phyloP scores from a whole-genome alignment of 2,888 invertebrate genomes.

The Agyllia agylla region DNA sequence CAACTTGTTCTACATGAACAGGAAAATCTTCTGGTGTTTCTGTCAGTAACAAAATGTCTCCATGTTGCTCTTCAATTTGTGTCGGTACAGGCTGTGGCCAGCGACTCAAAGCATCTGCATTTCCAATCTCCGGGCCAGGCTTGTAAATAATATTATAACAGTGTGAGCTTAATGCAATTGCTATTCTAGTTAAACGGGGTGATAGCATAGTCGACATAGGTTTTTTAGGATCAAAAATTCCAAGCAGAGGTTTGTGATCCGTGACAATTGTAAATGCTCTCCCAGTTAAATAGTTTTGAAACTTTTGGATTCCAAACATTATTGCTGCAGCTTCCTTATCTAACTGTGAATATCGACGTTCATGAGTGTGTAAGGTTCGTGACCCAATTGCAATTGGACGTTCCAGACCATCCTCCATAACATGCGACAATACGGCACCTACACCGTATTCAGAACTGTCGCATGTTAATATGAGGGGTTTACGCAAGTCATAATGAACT shows the following conservation, averaged over 20 bases:
- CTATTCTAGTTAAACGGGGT: constrained; percentile 67
- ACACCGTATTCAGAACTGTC: constrained; percentile 72
- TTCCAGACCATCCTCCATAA: constrained; percentile 48
- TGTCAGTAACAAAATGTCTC: constrained; percentile 60
- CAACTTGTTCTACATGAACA: constrained; percentile 36
- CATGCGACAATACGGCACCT: constrained; percentile 53
- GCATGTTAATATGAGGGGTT: constrained; percentile 57
- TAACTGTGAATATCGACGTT: constrained; percentile 55
- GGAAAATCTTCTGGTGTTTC: constrained; percentile 51
- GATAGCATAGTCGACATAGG: constrained; percentile 64
- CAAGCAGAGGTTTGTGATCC: constrained; percentile 67
- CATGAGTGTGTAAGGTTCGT: constrained; percentile 54
- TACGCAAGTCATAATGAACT: constrained; percentile 61
- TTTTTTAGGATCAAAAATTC: constrained; percentile 59
- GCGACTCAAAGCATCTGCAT: constrained; percentile 70
- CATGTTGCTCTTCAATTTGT: constrained; percentile 19
- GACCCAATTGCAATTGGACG: constrained; percentile 54
- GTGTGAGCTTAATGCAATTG: constrained; percentile 65
- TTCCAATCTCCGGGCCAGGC: constrained; percentile 68
- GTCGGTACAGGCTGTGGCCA: constrained; percentile 63
- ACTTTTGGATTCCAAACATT: constrained; percentile 64
- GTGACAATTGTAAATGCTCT: constrained; percentile 54
- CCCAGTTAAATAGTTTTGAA: constrained; percentile 56
- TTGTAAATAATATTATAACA: constrained; percentile 69
- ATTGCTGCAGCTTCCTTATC: constrained; percentile 69